Percentiles rank a stretch among this genome's conserved stretches.
phyloP scores from a whole-genome alignment of 1,140 invertebrate species.

The Anoplolepis gracilipes region DNA sequence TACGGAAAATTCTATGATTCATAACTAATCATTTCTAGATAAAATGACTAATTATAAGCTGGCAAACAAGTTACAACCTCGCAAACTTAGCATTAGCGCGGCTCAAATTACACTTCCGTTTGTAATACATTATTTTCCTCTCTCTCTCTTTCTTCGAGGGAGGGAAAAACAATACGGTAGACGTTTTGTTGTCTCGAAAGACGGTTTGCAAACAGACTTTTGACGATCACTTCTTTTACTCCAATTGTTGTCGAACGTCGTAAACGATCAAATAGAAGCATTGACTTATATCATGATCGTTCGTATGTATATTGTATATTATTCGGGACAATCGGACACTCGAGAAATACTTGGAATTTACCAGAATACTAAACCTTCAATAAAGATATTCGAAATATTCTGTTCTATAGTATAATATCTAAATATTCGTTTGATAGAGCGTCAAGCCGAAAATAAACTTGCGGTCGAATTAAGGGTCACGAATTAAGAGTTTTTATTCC shows the following conservation, averaged over 20 bases:
- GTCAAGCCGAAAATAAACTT: conserved; percentile 10
- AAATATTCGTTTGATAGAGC: neutral
- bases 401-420: neutral
- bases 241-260: neutral
- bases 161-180: neutral
- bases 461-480: too few species aligned
- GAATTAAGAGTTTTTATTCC: neutral
- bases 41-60: conserved; percentile 29
- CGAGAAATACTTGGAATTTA: neutral
- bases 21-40: conserved; percentile 4
- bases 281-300: neutral
- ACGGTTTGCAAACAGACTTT: conserved; percentile 8
- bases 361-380: neutral
- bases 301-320: neutral
- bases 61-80: conserved; percentile 17
- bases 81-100: conserved; percentile 25
- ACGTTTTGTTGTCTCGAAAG: neutral
- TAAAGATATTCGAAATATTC: neutral
- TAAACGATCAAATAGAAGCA: neutral
- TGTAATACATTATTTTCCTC: neutral
- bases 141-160: neutral
- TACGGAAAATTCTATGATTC: conserved; percentile 12
- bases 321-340: neutral
- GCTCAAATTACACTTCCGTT: conserved; percentile 45
- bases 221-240: neutral